A percentile compares a stretch with the other conserved stretches of the same genome.
Conservation (phyloP, 2,888 invertebrate genomes). For the Oligia fasciuncula region DNA sequence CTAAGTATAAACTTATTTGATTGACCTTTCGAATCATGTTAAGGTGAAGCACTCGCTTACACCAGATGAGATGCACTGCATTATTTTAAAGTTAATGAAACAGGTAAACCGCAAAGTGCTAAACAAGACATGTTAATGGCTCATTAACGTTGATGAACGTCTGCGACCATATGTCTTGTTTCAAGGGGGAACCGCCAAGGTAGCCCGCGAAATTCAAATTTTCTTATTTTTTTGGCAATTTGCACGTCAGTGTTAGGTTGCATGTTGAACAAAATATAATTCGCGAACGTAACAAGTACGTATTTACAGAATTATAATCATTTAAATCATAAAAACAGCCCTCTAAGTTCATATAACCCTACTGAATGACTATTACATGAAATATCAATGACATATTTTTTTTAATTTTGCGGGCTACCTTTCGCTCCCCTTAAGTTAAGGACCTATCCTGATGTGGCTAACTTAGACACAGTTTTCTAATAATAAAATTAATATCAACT, state of each 20-base stretch:
- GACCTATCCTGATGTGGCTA: not conserved
- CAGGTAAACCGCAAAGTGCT: not conserved
- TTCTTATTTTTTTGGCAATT: no score
- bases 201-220: no score
- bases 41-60: conserved; percentile 34
- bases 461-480: not conserved
- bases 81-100: conserved; percentile 4
- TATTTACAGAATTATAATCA: no score
- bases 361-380: no score
- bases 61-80: conserved; percentile 8
- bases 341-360: no score
- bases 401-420: not conserved
- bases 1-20: conserved; percentile 35
- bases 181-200: no score
- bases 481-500: conserved; percentile 78
- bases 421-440: not conserved
- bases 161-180: not conserved
- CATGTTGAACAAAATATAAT: no score
- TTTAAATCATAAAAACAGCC: no score
- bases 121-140: not conserved
- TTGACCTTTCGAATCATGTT: conserved; percentile 42
- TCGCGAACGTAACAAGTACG: no score
- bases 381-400: no score
- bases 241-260: no score
- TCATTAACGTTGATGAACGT: not conserved